Base-by-base conservation (phyloP, 2,888 invertebrate species). In the Ctena decussata region DNA sequence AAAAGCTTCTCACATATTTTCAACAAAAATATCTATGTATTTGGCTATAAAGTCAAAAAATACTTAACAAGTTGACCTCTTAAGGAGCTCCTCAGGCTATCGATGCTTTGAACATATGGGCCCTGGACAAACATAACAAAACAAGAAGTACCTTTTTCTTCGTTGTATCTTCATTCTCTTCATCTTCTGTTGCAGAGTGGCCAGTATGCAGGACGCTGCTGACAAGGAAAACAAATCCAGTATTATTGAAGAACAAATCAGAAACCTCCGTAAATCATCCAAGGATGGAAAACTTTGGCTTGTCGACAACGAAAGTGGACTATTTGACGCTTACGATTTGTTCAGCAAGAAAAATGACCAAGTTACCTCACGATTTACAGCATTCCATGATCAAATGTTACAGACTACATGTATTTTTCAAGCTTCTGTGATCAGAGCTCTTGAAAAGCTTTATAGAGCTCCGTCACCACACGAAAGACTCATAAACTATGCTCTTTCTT, bases 301-400 rank as follows among this genome's bases (percentile, higher is more conserved):
- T 6, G 95, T 96, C 18, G 96, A 96, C 93, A 96, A 96, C 82
- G 96, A 96, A 82, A 95, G 96, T 76, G 96, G 96, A 0, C 90
- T 96, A 2, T 78, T 96, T 30, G 96, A 96, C 86, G 95, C 94
- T 11, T 96, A 96, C 80, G 94, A 94, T 21, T 89, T 96, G 1
- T 85, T 96, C 41, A 95, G 95, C 73, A 74, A 89, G 41, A 65
- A 60, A 32, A 85, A 82, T 27, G 85, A 80, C 57, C 71, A 84
- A 18, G 57, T 71, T 57, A 90, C 87, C 11, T 74, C 84, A 21
- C 84, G 93, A 32, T 95, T 96, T 85, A 77, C 91, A 0, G 80
- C 82, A 44, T 95, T 95, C 83, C 95, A 96, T 81, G 76, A 86
- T 37, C 89, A 92, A 73, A 94, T 95, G 94, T 91, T 96, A 53